Base-by-base conservation (phyloP, 2,888 invertebrate species). In the Ochropleura leucogaster region DNA sequence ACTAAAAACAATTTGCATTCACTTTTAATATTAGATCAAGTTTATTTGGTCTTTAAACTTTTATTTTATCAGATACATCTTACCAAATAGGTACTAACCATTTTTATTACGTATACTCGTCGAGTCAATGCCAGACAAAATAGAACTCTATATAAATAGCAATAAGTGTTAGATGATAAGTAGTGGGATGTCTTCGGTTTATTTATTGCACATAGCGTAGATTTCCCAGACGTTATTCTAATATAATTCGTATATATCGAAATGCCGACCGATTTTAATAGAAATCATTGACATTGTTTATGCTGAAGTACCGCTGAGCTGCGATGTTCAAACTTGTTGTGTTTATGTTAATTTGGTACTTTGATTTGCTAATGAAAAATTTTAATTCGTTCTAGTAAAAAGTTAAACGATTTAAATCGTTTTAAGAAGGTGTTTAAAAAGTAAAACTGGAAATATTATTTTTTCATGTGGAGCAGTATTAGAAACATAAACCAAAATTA, bases 211-310 rank as follows among this genome's bases (percentile, higher is more conserved):
- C 93, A 93, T 94, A 93, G 94, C 94, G 92, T 92, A 92, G 93
- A 92, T 91, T 94, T 94, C 94, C 91, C 94, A 95, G 94, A 93
- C 93, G 90, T 91, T 95, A 93, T 94, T 95, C 92, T 94, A 94
- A 94, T 94, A 82, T 82, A 74, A 84, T 81, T 94, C 94, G 93
- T 94, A 93, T 94, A 93, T 93, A 94, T 94, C 92, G 92, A 94
- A 94, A 94, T 95, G 92, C 93, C 93, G 95, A 94, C 93, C 92
- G 92, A 90, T 93, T 95, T 94, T 95, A 95, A 94, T 95, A 95
- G 95, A 95, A 96, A 94, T 92, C 95, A 93, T 92, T 94, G 94
- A 95, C 94, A 95, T 96, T 96, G 96, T 96, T 96, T 96, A 95
- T 95, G 94, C 92, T 92, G 72, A 83, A 92, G 93, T 95, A 94